Evolutionary conservation across 92 coral and sea anemone species (phyloP).

Genomic region (Bergia puertoricense): DNA sequence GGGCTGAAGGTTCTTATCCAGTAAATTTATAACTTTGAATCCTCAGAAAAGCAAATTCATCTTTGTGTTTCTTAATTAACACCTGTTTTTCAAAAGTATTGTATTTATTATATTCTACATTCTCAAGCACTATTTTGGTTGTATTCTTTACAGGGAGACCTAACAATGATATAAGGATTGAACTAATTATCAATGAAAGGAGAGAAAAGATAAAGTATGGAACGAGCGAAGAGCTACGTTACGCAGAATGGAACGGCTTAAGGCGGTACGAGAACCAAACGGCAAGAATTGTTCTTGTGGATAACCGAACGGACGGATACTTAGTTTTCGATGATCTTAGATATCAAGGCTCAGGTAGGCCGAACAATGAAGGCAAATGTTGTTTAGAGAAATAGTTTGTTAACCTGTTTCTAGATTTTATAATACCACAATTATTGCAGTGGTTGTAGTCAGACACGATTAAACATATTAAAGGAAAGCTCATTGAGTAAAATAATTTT

Average conservation of each 20-base stretch:
- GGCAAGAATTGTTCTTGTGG: constrained; percentile 51
- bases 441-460: too few relatives aligned
- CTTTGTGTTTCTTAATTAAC: too few relatives aligned
- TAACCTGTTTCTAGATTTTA: too few relatives aligned
- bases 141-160: constrained; percentile 3
- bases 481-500: too few relatives aligned
- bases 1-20: background rate
- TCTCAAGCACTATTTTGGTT: background rate
- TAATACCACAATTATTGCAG: too few relatives aligned
- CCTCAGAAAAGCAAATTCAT: too few relatives aligned
- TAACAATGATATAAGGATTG: constrained; percentile 39
- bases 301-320: constrained; percentile 49
- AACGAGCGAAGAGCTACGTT: background rate
- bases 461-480: background rate
- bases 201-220: constrained; percentile 9
- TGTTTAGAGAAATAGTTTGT: background rate
- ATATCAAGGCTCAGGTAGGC: constrained; percentile 13
- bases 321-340: constrained; percentile 49
- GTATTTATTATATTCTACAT: too few relatives aligned
- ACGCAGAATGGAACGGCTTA: constrained; percentile 8
- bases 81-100: too few relatives aligned
- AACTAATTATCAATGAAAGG: constrained; percentile 36
- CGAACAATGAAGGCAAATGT: background rate
- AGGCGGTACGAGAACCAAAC: constrained; percentile 22
- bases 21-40: too few relatives aligned